Base-by-base conservation (phyloP, 2,113 vertebrate species). In the Muntiacus muntjak region DNA sequence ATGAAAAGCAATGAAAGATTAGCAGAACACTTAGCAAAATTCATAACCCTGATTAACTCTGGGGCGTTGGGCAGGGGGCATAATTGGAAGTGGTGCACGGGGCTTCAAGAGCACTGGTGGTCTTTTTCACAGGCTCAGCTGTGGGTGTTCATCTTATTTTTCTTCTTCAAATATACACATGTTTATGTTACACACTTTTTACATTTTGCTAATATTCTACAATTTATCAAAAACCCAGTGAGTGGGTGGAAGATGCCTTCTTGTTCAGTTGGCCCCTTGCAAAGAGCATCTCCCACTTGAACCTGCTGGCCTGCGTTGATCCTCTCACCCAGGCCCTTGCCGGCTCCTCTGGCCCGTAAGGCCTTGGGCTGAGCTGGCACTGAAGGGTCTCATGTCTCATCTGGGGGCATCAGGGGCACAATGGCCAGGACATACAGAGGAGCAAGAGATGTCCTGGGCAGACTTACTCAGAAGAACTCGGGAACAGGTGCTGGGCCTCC, bases 1-100 rank as follows among this genome's bases (percentile, higher is more conserved):
- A 85, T 78, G 62, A 45, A 79, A 96, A 90, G 33, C 62, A 83
- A 88, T 14, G 36, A 76, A 74, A 36, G 55, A 33, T 64, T n/a
- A 54, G 76, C 26, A 62, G 52, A 84, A 76, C 7, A 67, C 47
- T 57, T 33, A 57, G 58, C n/a, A 40, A 74, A 74, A 40, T 40
- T 74, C 67, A 74, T 13, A 76, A 33, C 47, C 10, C 4, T n/a
- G 33, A 43, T 43, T 92, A 58, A 60, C 74, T 87, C 60, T 50
- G 40, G 21, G 43, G 60, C 1, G 12, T 7, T 0, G 26, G 40
- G 76, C 17, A 82, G 43, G 57, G 36, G 21, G 54, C 5, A 1
- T 52, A 36, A 8, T 10, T 74, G 26, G 54, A 33, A 67, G 83
- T 14, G 16, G 55, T 36, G 0, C 57, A 58, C 0, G 36, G 36